Base-by-base conservation (phyloP, 2,797 vertebrate genomes). In the Myripristis murdjan region DNA sequence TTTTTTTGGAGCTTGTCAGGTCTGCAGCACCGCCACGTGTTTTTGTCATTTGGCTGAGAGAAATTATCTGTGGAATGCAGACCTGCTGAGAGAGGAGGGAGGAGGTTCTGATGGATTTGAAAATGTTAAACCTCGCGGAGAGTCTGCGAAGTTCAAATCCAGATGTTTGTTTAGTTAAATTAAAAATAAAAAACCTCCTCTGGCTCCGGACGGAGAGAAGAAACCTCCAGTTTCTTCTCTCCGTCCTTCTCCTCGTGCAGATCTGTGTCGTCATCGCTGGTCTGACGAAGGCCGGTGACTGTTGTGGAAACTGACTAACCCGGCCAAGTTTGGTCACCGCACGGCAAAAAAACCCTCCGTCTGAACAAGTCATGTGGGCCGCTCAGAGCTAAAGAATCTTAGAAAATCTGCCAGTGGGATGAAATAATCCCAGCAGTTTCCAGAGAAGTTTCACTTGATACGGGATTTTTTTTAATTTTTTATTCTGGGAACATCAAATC, bases 301-400 rank as follows among this genome's bases (percentile, higher is more conserved):
- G 51, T 49, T 28, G 31, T 53, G 56, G 71, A 79, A 77, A 70
- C 55, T 63, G 26, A 69, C 65, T 52, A 54, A 64, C 58, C 16
- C n/a, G 7, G 23, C 2, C 26, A 8, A 62, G 51, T 48, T 75
- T 24, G 64, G 20, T 46, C 24, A 20, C 48, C 23, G 11, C 14
- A 6, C 18, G 12, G 20, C 14, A n/a, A n/a, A n/a, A n/a, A n/a
- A n/a, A n/a, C n/a, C n/a, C n/a, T n/a, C n/a, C n/a, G n/a, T n/a
- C n/a, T n/a, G n/a, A n/a, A n/a, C n/a, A n/a, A n/a, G n/a, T n/a
- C n/a, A n/a, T n/a, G n/a, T n/a, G n/a, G n/a, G n/a, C n/a, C n/a
- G n/a, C n/a, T n/a, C n/a, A n/a, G n/a, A n/a, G n/a, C n/a, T n/a
- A n/a, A n/a, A n/a, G n/a, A n/a, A n/a, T n/a, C n/a, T n/a, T n/a